Conservation (phyloP, 2,113 vertebrate species). For the Peromyscus californicus region DNA sequence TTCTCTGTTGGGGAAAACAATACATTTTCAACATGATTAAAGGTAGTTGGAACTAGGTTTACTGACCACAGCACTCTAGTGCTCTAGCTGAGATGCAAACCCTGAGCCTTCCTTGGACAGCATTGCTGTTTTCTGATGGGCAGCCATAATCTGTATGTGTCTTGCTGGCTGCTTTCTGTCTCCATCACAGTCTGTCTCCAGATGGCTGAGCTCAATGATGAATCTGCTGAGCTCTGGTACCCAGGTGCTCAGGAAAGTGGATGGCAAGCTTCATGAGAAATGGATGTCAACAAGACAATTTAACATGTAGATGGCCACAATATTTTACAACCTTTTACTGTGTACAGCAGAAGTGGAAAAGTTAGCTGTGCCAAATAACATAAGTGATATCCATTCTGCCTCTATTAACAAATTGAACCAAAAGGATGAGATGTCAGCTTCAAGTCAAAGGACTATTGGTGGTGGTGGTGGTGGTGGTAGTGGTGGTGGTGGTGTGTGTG, state of each 20-base stretch:
- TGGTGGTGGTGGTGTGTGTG: neutral
- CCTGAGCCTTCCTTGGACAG: neutral
- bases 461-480: no score
- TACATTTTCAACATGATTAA: neutral
- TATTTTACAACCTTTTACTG: neutral
- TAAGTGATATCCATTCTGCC: neutral
- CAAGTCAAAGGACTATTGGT: neutral
- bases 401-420: neutral
- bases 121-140: neutral
- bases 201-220: slow-evolving; percentile 29
- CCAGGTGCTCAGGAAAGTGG: slow-evolving; percentile 30
- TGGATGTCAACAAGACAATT: neutral
- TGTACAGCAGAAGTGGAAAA: neutral
- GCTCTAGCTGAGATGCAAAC: neutral
- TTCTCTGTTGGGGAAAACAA: neutral
- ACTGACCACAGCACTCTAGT: neutral
- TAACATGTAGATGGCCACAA: neutral
- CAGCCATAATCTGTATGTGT: fast-evolving
- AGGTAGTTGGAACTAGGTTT: neutral
- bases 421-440: slow-evolving; percentile 28
- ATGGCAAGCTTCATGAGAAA: neutral
- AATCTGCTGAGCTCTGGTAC: neutral
- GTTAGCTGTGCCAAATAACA: neutral
- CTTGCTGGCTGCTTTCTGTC: neutral
- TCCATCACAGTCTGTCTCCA: neutral